These are phyloP conservation scores for Ceriagrion tenellum DNA, from an alignment of 2,888 invertebrate species.

Conservation along the genomic window DNA sequence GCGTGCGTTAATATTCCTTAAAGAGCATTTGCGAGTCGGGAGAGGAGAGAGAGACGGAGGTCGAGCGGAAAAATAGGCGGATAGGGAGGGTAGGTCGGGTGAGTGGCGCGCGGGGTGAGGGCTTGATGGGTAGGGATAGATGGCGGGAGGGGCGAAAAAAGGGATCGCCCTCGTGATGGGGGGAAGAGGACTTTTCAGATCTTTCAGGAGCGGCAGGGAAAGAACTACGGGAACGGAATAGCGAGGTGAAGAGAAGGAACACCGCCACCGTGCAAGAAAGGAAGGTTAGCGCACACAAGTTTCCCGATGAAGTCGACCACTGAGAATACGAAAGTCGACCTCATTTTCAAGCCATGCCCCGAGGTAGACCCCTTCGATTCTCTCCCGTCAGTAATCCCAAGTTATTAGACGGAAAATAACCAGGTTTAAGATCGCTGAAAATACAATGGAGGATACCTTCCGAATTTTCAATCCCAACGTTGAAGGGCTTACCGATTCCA, in stretches of 20 bases:
- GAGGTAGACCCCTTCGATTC: neutral
- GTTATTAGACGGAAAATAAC: neutral
- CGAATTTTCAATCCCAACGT: neutral
- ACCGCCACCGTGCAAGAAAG: neutral
- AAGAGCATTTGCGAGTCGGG: conserved; percentile 48
- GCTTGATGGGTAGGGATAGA: neutral
- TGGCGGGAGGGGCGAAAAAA: neutral
- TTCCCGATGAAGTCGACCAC: neutral
- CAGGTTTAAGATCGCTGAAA: neutral
- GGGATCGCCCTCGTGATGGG: too few species aligned
- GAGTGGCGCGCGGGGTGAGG: neutral
- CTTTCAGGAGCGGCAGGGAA: neutral
- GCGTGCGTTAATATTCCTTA: conserved; percentile 65
- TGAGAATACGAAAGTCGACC: conserved; percentile 10
- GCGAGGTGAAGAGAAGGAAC: neutral
- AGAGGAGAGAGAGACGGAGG: neutral
- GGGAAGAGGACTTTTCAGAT: too few species aligned
- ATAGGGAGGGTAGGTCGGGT: neutral
- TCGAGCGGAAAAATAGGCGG: neutral
- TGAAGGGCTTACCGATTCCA: neutral
- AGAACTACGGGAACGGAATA: neutral
- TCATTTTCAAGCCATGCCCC: neutral
- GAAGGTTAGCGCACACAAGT: neutral
- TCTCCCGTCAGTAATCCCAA: neutral
- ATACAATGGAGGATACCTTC: neutral